Evolutionary conservation across 92 coral and sea anemone genomes (phyloP), one percentile per base, ranked within the genome.

Genomic region (Porites divaricata): DNA sequence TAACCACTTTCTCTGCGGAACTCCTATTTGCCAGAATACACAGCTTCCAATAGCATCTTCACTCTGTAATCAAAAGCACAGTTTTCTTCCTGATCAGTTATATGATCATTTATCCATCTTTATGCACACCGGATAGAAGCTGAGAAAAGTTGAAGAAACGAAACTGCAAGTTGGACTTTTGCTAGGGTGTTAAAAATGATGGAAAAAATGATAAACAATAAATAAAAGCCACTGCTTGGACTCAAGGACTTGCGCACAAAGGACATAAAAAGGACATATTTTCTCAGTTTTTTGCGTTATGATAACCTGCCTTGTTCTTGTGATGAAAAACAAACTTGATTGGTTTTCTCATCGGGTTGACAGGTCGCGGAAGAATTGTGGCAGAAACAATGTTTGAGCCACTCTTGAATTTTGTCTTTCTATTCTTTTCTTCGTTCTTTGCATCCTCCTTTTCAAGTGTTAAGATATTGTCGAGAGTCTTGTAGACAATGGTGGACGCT

Each of bases 1-100:
- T 24, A 69, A 58, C 98, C 98, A 95, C 19, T 59, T 77, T 61
- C 86, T 62, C 19, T 71, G 63, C 4, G 93, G 86, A 25, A 76
- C 68, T 6, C 92, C 94, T 8, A 83, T 81, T 64, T 77, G 83
- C 98, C 97, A 95, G 78, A 81, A 95, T 76, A 93, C 97, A 56
- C 98, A 95, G 64, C 87, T 78, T 67, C 91, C 86, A 57, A 61
- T 63, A 5, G 12, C 45, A 25, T 72, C 52, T 17, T 20, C 15
- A 24, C 17, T 72, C 86, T 81, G 71, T 9, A 81, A 70, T 6
- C 20, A 52, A 50, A 1, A 61, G 4, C n/a, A 26, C 6, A 56
- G 4, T 11, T 69, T 6, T 9, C 20, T 28, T 19, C 74, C 6
- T 51, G 4, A 74, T 12, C 62, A 17, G 52, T 23, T 13, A 35